Percentiles rank a stretch among this genome's conserved stretches.
Conservation (phyloP, 2,888 invertebrate species). For the Andrena minutula region DNA sequence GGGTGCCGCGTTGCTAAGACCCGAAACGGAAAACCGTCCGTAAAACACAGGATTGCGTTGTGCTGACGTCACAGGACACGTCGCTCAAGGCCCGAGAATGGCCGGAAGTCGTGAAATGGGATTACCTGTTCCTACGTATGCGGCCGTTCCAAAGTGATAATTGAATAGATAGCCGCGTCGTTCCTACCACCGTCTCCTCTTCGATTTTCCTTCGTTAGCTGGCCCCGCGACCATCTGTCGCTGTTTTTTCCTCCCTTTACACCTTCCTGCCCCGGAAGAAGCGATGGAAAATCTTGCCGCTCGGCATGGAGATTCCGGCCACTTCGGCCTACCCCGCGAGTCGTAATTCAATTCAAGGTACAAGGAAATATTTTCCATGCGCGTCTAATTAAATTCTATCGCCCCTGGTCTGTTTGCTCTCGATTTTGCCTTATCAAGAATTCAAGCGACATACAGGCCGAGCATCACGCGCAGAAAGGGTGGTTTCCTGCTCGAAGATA, state of each 20-base stretch:
- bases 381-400: constrained; percentile 12
- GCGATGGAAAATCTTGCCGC: constrained; percentile 20
- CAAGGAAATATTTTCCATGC: neutral
- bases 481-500: too few species aligned
- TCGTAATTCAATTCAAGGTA: constrained; percentile 14
- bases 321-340: neutral
- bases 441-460: neutral
- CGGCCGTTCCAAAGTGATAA: constrained; percentile 82
- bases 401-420: neutral
- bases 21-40: constrained; percentile 61
- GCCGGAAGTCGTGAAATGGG: constrained; percentile 84
- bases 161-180: constrained; percentile 82
- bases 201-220: constrained; percentile 73
- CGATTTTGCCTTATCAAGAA: constrained; percentile 1
- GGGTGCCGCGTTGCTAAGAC: neutral
- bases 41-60: constrained; percentile 72
- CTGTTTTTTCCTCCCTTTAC: constrained; percentile 5
- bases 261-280: neutral
- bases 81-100: constrained; percentile 83
- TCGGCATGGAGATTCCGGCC: neutral
- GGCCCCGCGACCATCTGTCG: neutral
- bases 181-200: constrained; percentile 67
- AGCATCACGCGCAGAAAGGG: too few species aligned
- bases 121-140: constrained; percentile 79
- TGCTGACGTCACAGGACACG: constrained; percentile 83